Conservation (phyloP, 1,140 invertebrate genomes). For the Odontomachus brunneus region DNA sequence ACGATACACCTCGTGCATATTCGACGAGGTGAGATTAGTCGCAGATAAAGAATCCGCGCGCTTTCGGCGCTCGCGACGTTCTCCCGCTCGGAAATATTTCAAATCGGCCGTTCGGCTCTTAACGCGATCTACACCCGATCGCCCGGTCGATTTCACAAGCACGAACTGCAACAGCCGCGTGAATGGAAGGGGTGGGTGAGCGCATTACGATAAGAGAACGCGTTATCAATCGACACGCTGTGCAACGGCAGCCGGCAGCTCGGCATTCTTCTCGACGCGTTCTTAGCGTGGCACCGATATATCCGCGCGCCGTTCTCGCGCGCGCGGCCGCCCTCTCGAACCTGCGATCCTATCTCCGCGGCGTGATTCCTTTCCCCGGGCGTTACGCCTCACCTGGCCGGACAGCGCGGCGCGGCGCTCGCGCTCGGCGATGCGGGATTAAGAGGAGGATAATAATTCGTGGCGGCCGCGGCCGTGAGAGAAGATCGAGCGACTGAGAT, state of each 20-base stretch:
- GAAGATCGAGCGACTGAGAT: constrained; percentile 73
- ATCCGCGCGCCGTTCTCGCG: constrained; percentile 25
- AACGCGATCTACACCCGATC: constrained; percentile 41
- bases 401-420: background rate
- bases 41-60: constrained; percentile 7
- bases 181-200: background rate
- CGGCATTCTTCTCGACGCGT: constrained; percentile 71
- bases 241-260: background rate
- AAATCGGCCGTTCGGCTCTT: background rate
- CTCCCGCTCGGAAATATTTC: background rate
- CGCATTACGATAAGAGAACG: constrained; percentile 62
- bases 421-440: constrained; percentile 52
- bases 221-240: constrained; percentile 68
- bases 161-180: background rate
- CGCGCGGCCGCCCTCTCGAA: constrained; percentile 12
- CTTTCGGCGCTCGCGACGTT: background rate
- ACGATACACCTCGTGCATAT: background rate
- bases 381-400: constrained; percentile 15
- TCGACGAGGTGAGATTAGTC: constrained; percentile 31
- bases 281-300: constrained; percentile 64
- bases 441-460: constrained; percentile 74
- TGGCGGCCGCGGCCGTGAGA: constrained; percentile 50
- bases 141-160: no score
- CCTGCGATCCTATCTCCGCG: constrained; percentile 57
- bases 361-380: constrained; percentile 46